Conservation (phyloP, 2,113 vertebrate species). For the Corapipo altera region DNA sequence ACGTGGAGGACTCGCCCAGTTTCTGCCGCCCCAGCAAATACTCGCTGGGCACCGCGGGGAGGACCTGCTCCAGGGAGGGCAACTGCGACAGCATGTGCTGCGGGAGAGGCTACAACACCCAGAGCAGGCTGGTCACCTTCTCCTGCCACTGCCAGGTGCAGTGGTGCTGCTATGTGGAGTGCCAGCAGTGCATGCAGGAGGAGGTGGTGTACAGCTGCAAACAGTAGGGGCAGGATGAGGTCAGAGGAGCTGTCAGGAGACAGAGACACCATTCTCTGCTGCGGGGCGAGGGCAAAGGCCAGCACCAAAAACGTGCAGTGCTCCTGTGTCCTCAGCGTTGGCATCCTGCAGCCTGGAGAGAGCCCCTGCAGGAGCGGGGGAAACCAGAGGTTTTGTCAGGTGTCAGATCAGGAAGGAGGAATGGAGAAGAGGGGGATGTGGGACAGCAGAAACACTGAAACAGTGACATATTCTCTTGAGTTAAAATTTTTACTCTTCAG, state of each 20-base stretch:
- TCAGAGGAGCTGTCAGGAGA: background rate
- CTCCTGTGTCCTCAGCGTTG: background rate
- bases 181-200: constrained; percentile 91
- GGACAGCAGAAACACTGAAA: background rate
- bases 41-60: constrained; percentile 87
- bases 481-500: background rate
- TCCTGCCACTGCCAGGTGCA: constrained; percentile 97
- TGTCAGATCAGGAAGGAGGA: background rate
- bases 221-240: constrained; percentile 63
- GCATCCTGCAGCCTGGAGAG: background rate
- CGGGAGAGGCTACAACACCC: constrained; percentile 94
- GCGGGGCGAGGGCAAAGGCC: background rate
- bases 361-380: background rate
- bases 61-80: constrained; percentile 88
- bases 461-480: background rate
- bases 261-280: background rate
- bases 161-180: constrained; percentile 99
- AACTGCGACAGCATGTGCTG: constrained; percentile 96
- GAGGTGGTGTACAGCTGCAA: constrained; percentile 97
- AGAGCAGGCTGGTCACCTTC: constrained; percentile 88
- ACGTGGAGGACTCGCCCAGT: constrained; percentile 94
- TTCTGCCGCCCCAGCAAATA: constrained; percentile 94
- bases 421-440: background rate
- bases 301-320: background rate
- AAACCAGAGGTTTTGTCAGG: background rate